Conservation (phyloP, 92 coral and sea anemone species). For the Meandrina meandrites region DNA sequence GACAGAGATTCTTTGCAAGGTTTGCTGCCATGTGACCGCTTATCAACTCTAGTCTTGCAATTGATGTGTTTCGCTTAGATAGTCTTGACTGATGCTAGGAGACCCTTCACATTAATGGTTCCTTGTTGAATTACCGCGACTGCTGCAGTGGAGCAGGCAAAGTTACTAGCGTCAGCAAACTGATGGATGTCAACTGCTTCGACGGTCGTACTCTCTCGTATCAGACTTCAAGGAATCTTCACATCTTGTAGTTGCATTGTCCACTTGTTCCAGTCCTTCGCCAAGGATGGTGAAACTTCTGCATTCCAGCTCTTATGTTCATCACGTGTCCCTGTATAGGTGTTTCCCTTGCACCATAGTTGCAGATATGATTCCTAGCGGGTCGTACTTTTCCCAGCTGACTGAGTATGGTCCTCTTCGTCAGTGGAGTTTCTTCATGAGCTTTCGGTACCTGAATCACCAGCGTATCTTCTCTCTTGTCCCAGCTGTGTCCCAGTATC, state of each 20-base stretch:
- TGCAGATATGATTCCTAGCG: slow-evolving; percentile 36
- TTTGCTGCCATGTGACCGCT: slow-evolving; percentile 37
- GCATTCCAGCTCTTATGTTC: slow-evolving; percentile 26
- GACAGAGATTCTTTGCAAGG: slow-evolving; percentile 35
- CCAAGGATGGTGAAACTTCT: slow-evolving; percentile 23
- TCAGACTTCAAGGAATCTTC: slow-evolving; percentile 27
- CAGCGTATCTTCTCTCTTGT: too few relatives aligned
- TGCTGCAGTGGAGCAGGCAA: neutral
- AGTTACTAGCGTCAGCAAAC: slow-evolving; percentile 11
- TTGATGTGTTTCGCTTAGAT: slow-evolving; percentile 48
- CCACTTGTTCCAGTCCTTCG: slow-evolving; percentile 26
- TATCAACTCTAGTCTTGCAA: slow-evolving; percentile 36
- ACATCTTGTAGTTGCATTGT: slow-evolving; percentile 21
- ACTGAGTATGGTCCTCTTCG: slow-evolving; percentile 30
- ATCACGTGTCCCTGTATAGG: slow-evolving; percentile 42
- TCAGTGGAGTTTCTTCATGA: slow-evolving; percentile 15
- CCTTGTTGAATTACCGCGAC: too few relatives aligned
- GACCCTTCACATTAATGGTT: neutral
- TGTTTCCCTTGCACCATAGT: slow-evolving; percentile 38
- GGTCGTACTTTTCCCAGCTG: slow-evolving; percentile 30
- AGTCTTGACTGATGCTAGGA: slow-evolving; percentile 47
- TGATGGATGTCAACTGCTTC: slow-evolving; percentile 11
- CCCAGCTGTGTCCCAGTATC: neutral
- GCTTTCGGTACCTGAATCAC: slow-evolving; percentile 9
- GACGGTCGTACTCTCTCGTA: neutral